These are phyloP conservation scores for Synergus japonicus DNA, from an alignment of 2,888 invertebrate genomes.

Conservation along the genomic window DNA sequence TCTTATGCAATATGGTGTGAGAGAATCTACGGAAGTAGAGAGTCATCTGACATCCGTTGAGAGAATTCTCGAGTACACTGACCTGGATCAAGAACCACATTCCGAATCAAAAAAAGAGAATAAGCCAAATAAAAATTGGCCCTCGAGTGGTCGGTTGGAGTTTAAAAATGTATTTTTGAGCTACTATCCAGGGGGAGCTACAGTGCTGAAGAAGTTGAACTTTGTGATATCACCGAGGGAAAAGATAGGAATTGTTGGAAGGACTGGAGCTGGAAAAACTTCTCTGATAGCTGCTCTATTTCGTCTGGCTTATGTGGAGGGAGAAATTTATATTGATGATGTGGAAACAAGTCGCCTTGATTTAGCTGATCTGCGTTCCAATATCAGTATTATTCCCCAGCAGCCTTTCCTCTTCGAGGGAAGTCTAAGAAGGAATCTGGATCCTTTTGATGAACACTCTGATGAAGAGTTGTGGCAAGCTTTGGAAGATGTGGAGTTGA, in stretches of 20 bases:
- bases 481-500: constrained; percentile 84
- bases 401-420: constrained; percentile 72
- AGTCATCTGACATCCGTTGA: constrained; percentile 85
- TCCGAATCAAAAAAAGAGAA: constrained; percentile 72
- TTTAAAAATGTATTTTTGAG: constrained; percentile 79
- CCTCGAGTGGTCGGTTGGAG: constrained; percentile 78
- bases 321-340: constrained; percentile 84
- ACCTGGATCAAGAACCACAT: constrained; percentile 82
- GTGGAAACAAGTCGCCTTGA: constrained; percentile 81
- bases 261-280: constrained; percentile 85
- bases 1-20: constrained; percentile 82
- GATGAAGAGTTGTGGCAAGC: constrained; percentile 79
- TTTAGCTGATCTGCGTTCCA: constrained; percentile 81
- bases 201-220: constrained; percentile 79
- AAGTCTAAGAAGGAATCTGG: constrained; percentile 82
- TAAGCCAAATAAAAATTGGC: constrained; percentile 79
- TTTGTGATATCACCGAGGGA: constrained; percentile 80
- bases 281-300: constrained; percentile 85
- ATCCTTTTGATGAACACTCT: constrained; percentile 81
- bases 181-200: constrained; percentile 75
- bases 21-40: constrained; percentile 84
- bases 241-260: constrained; percentile 84
- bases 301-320: constrained; percentile 83
- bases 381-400: constrained; percentile 83
- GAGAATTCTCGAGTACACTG: constrained; percentile 83